A percentile compares a stretch with the other conserved stretches of the same genome.
phyloP scores from a whole-genome alignment of 2,888 invertebrate species.

The Aromia moschata region DNA sequence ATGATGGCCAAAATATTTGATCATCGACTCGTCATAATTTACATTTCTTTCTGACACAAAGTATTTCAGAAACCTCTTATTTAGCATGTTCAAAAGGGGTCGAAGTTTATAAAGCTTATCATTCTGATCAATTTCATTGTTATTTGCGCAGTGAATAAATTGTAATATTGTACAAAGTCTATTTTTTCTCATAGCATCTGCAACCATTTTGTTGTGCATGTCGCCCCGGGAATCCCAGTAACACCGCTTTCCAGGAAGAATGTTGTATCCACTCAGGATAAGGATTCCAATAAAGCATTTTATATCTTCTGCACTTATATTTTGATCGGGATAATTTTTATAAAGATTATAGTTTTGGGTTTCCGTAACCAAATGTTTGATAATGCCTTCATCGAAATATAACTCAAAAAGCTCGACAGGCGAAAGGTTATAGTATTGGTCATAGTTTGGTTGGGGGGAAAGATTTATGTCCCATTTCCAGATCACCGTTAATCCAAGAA shows the following conservation, averaged over 20 bases:
- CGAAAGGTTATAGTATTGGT: not conserved
- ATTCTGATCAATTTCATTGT: constrained; percentile 18
- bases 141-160: constrained; percentile 34
- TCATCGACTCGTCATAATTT: constrained; percentile 12
- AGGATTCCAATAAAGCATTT: not conserved
- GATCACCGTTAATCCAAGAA: too few species aligned
- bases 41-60: constrained; percentile 29
- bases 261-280: not conserved
- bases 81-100: constrained; percentile 32
- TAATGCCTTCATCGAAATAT: not conserved
- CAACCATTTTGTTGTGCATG: constrained; percentile 6
- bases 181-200: constrained; percentile 16
- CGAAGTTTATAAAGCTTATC: constrained; percentile 35
- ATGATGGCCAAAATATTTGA: too few species aligned
- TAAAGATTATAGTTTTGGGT: not conserved
- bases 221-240: constrained; percentile 13
- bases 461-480: too few species aligned
- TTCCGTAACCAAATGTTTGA: not conserved
- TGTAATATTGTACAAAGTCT: constrained; percentile 9
- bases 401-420: not conserved
- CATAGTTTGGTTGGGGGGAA: not conserved
- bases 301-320: not conserved
- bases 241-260: not conserved
- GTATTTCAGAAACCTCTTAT: constrained; percentile 28
- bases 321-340: not conserved